These are phyloP conservation scores for Pluvialis apricaria DNA, from an alignment of 2,113 vertebrate genomes.

Conservation along the genomic window DNA sequence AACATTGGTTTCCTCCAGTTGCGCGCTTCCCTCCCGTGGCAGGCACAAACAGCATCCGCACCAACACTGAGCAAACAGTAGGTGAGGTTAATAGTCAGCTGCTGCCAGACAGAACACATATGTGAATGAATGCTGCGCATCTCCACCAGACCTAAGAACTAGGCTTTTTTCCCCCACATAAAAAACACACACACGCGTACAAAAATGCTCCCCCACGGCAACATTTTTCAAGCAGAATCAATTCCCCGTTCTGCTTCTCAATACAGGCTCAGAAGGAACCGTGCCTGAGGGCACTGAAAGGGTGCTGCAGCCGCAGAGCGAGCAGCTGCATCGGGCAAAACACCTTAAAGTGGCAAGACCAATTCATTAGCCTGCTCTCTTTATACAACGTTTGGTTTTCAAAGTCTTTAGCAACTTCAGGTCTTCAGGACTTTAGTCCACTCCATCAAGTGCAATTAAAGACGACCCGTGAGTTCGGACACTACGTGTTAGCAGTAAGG, in stretches of 20 bases:
- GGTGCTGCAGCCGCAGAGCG: neutral
- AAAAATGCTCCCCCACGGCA: neutral
- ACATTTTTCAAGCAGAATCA: neutral
- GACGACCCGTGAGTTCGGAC: rapidly evolving
- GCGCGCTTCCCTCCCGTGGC: rapidly evolving
- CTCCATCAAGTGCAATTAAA: rapidly evolving
- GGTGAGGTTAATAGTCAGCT: neutral
- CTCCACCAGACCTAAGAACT: neutral
- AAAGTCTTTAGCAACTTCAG: neutral
- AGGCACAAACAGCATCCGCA: neutral
- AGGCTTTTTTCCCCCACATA: rapidly evolving
- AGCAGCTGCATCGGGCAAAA: neutral
- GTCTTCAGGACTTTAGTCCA: neutral
- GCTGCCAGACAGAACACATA: neutral
- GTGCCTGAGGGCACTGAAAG: neutral
- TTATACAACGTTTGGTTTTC: neutral
- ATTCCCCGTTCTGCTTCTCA: neutral
- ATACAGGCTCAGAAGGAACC: neutral
- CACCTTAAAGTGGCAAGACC: neutral
- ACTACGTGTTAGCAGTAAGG: neutral
- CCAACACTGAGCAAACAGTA: neutral
- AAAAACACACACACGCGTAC: neutral
- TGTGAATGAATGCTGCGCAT: neutral
- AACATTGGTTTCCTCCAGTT: neutral
- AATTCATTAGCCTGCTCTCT: neutral